phyloP scores from a whole-genome alignment of 2,888 invertebrate species.

The Petrophora chlorosata region DNA sequence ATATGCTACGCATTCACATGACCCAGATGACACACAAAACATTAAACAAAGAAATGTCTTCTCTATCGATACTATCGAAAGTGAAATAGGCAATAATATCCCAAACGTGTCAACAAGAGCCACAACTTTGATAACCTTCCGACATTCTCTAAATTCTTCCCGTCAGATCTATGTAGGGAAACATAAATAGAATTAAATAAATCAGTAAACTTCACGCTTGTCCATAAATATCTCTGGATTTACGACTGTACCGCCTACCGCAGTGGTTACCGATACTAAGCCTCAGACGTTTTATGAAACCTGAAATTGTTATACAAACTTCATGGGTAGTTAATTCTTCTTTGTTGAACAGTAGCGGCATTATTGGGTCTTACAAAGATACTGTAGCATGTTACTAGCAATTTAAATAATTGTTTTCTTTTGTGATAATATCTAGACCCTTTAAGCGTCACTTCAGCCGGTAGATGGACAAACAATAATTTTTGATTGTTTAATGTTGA shows the following conservation, averaged over 20 bases:
- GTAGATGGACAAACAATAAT: too few relatives aligned
- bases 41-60: too few relatives aligned
- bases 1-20: too few relatives aligned
- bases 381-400: too few relatives aligned
- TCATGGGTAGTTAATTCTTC: not conserved
- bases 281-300: conserved; percentile 11
- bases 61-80: too few relatives aligned
- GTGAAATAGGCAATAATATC: too few relatives aligned
- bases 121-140: conserved; percentile 10
- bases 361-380: not conserved
- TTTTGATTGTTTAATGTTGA: too few relatives aligned
- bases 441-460: too few relatives aligned
- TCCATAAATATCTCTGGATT: conserved; percentile 28
- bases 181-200: conserved; percentile 32
- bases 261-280: conserved; percentile 5
- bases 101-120: too few relatives aligned
- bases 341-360: not conserved
- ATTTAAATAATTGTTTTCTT: not conserved
- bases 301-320: conserved; percentile 4
- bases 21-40: too few relatives aligned
- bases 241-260: conserved; percentile 28
- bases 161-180: conserved; percentile 10
- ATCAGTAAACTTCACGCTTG: conserved; percentile 25
- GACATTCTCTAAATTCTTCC: conserved; percentile 15
- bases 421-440: too few relatives aligned